Evolutionary conservation across 2,797 vertebrate species (phyloP).

Genomic region (Schizothorax lantsangensis): DNA sequence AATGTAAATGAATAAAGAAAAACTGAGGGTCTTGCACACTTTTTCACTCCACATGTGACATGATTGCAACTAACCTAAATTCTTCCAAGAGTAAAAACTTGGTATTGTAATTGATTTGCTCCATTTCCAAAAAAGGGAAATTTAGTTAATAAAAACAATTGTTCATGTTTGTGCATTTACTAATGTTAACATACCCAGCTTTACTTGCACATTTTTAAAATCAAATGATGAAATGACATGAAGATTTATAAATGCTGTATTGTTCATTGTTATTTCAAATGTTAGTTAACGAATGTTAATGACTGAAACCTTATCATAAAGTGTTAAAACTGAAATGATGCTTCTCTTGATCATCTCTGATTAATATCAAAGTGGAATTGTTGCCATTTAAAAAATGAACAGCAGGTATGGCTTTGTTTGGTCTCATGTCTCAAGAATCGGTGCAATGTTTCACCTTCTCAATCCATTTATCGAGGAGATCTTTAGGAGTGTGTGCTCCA

Average conservation of each 20-base stretch:
- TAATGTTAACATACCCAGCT: not conserved
- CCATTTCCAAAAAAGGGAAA: not conserved
- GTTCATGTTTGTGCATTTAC: not conserved
- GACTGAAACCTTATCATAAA: not conserved
- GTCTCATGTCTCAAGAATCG: slow-evolving; percentile 15
- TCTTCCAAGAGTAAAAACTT: too few species aligned
- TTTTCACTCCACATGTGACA: too few species aligned
- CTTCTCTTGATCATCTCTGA: not conserved
- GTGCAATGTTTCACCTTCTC: slow-evolving; percentile 22
- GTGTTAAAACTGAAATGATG: not conserved
- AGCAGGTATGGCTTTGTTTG: not conserved
- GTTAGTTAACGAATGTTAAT: not conserved
- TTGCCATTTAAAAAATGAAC: not conserved
- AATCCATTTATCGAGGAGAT: not conserved
- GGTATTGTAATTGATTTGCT: not conserved
- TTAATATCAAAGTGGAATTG: not conserved
- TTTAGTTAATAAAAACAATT: not conserved
- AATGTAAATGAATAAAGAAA: too few species aligned
- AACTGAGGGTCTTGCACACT: too few species aligned
- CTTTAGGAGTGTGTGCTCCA: slow-evolving; percentile 7
- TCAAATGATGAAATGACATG: not conserved
- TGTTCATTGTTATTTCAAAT: not conserved
- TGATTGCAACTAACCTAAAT: too few species aligned
- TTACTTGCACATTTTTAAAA: not conserved
- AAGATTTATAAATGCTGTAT: not conserved